Conservation (phyloP, 2,797 vertebrate species). For the Bovichtus diacanthus region DNA sequence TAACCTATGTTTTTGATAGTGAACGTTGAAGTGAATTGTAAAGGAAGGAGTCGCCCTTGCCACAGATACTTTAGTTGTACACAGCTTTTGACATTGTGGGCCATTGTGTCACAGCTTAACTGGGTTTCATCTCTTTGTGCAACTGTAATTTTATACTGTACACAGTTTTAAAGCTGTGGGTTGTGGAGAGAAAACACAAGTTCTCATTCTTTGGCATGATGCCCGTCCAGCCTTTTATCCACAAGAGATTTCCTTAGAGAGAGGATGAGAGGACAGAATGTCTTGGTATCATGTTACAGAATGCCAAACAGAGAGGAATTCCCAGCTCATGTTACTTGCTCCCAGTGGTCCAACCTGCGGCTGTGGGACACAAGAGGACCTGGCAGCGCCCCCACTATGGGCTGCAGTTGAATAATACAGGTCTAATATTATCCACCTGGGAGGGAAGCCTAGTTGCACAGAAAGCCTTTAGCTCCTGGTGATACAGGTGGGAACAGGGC, state of each 20-base stretch:
- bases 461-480: constrained; percentile 50
- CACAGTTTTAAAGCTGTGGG: constrained; percentile 69
- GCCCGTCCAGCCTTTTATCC: constrained; percentile 77
- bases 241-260: constrained; percentile 76
- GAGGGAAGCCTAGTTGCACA: constrained; percentile 54
- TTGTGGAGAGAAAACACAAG: constrained; percentile 70
- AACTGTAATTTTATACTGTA: constrained; percentile 75
- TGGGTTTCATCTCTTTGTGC: constrained; percentile 69
- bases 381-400: constrained; percentile 52
- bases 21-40: constrained; percentile 39
- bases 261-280: constrained; percentile 81
- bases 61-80: constrained; percentile 39
- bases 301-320: constrained; percentile 83
- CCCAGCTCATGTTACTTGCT: constrained; percentile 79
- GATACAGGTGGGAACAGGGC: constrained; percentile 72
- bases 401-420: constrained; percentile 63
- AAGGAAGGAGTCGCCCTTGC: constrained; percentile 31
- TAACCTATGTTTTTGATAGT: constrained; percentile 44
- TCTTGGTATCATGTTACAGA: constrained; percentile 79
- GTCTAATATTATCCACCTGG: constrained; percentile 66
- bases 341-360: constrained; percentile 71
- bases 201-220: constrained; percentile 71
- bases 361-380: constrained; percentile 62
- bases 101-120: constrained; percentile 57
- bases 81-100: constrained; percentile 54